Evolutionary conservation across 2,113 vertebrate species (phyloP).

Genomic region (Neofelis nebulosa): DNA sequence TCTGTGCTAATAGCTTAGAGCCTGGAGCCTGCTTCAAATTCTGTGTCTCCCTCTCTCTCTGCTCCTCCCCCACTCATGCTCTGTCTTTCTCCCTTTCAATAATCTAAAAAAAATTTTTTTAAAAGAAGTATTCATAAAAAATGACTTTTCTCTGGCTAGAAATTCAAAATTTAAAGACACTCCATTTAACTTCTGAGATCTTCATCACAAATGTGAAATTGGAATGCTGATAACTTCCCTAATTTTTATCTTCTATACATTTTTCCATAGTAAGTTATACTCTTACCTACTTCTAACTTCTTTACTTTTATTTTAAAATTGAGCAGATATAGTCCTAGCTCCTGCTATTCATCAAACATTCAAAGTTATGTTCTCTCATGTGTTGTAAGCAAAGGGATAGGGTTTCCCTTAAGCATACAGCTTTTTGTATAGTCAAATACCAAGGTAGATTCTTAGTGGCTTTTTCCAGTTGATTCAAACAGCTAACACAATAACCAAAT

Average conservation of each 20-base stretch:
- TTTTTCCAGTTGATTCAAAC: neutral
- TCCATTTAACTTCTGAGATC: slow-evolving; percentile 6
- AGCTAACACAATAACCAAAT: neutral
- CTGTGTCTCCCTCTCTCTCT: no score
- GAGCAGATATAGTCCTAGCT: neutral
- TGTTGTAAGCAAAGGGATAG: neutral
- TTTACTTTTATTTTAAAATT: neutral
- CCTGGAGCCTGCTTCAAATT: no score
- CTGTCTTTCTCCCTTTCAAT: no score
- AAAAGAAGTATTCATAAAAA: neutral
- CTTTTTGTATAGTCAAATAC: neutral
- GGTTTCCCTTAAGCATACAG: neutral
- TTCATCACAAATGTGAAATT: neutral
- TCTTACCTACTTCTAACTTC: neutral
- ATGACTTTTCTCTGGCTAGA: neutral
- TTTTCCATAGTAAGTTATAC: neutral
- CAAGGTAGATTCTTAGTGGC: neutral
- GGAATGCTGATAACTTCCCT: neutral
- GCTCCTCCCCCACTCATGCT: no score
- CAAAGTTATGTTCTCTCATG: neutral
- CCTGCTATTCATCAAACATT: neutral
- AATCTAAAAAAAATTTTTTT: neutral
- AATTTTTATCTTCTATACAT: neutral
- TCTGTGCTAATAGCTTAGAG: no score
- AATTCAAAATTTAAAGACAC: neutral